Conservation (phyloP, 2,888 invertebrate species). For the Phortica magna region DNA sequence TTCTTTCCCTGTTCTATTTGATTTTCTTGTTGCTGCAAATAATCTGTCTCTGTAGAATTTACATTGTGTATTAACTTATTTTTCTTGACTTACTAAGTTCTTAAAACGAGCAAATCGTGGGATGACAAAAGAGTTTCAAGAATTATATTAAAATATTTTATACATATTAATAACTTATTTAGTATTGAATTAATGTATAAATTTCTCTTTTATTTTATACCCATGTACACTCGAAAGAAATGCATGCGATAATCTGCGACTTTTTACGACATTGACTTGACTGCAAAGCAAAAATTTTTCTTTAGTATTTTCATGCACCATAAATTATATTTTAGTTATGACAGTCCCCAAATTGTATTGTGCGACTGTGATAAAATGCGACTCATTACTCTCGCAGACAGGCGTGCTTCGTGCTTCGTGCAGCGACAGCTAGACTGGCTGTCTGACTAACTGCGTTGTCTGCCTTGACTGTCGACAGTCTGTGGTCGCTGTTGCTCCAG, state of each 20-base stretch:
- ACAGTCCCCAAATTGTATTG: constrained; percentile 7
- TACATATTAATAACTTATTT: no score
- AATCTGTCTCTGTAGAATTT: not conserved
- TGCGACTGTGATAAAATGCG: not conserved
- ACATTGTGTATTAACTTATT: not conserved
- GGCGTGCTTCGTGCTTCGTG: not conserved
- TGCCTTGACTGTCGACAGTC: not conserved
- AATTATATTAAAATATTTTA: no score
- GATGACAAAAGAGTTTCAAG: no score
- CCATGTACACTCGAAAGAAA: no score
- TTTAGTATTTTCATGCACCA: not conserved
- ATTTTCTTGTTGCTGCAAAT: not conserved
- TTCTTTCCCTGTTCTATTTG: not conserved
- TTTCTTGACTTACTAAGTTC: not conserved
- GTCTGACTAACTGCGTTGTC: not conserved
- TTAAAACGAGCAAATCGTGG: no score
- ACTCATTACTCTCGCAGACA: not conserved
- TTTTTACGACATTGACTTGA: no score
- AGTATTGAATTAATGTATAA: no score
- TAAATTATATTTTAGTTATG: not conserved
- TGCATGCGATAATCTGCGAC: no score
- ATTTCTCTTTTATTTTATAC: no score
- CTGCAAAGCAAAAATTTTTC: no score
- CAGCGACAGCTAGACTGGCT: not conserved
- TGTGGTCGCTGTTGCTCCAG: not conserved